A percentile compares a stretch with the other conserved stretches of the same genome.
These are phyloP conservation scores for Heliconius aoede DNA, from an alignment of 2,888 invertebrate species.

Conservation along the genomic window DNA sequence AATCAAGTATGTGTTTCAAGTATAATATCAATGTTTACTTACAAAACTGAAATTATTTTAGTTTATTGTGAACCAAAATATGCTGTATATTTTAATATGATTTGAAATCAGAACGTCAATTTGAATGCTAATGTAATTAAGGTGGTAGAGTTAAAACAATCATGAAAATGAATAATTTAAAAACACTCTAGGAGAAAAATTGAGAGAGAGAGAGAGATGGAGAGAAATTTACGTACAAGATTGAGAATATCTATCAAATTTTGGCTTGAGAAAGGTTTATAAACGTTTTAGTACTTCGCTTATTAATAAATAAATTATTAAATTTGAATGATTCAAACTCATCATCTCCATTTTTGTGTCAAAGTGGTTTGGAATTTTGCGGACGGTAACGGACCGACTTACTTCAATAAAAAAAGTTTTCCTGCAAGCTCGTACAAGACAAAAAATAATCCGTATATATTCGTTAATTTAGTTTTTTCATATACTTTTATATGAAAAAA, in stretches of 20 bases:
- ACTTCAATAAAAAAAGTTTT: neutral
- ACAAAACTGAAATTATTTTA: too few species aligned
- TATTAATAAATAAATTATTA: too few species aligned
- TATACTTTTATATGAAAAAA: too few species aligned
- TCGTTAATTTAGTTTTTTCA: neutral
- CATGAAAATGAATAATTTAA: conserved; percentile 7
- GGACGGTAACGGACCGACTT: neutral
- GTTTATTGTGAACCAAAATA: neutral
- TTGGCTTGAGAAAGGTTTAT: conserved; percentile 2
- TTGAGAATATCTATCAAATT: neutral
- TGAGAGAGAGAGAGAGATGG: too few species aligned
- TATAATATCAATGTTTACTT: neutral
- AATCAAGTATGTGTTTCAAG: neutral
- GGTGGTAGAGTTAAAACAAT: conserved; percentile 9
- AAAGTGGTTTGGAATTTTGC: conserved; percentile 4
- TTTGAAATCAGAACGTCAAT: conserved; percentile 14
- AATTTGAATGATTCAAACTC: neutral
- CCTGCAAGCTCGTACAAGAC: neutral
- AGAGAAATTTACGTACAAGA: neutral
- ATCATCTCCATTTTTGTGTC: neutral
- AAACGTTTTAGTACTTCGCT: neutral
- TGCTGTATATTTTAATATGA: neutral
- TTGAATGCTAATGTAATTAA: conserved; percentile 21
- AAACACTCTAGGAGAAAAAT: neutral
- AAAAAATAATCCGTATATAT: neutral